These are phyloP conservation scores for Varanus komodoensis DNA, from an alignment of 2,113 vertebrate genomes.

Conservation along the genomic window DNA sequence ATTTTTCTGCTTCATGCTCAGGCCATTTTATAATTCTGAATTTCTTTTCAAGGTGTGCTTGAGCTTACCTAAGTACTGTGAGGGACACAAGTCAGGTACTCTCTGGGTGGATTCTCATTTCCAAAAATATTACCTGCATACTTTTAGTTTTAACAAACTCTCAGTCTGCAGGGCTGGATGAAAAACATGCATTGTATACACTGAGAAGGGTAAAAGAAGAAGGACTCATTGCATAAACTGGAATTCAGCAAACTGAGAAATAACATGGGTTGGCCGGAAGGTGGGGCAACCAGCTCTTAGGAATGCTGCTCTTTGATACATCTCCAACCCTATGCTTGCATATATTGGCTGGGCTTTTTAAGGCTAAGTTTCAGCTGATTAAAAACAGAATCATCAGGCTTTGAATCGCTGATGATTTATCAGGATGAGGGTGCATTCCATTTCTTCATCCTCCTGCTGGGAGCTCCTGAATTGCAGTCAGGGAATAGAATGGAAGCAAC, in stretches of 20 bases:
- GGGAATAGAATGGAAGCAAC: background rate
- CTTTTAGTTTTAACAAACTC: background rate
- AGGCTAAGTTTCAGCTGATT: slow-evolving; percentile 18
- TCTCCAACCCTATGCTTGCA: slow-evolving; percentile 9
- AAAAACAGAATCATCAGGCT: slow-evolving; percentile 28
- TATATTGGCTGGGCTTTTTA: slow-evolving; percentile 21
- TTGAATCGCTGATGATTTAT: slow-evolving; percentile 15
- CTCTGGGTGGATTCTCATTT: background rate
- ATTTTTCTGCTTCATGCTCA: no score
- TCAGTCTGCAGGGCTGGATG: background rate
- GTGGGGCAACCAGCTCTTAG: background rate
- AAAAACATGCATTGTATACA: background rate
- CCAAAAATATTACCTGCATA: background rate
- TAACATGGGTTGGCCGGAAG: background rate
- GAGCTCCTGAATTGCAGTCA: slow-evolving; percentile 19
- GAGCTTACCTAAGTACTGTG: no score
- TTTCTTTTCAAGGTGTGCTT: no score
- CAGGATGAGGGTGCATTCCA: slow-evolving; percentile 8
- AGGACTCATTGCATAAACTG: background rate
- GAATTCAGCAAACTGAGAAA: slow-evolving; percentile 15
- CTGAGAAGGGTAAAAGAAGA: background rate
- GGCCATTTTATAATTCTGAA: no score
- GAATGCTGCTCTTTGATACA: slow-evolving; percentile 23
- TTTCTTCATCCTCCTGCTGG: slow-evolving; percentile 19
- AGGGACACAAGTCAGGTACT: background rate